These are phyloP conservation scores for Onthophagus sagittarius DNA, from an alignment of 2,888 invertebrate species.

Conservation along the genomic window DNA sequence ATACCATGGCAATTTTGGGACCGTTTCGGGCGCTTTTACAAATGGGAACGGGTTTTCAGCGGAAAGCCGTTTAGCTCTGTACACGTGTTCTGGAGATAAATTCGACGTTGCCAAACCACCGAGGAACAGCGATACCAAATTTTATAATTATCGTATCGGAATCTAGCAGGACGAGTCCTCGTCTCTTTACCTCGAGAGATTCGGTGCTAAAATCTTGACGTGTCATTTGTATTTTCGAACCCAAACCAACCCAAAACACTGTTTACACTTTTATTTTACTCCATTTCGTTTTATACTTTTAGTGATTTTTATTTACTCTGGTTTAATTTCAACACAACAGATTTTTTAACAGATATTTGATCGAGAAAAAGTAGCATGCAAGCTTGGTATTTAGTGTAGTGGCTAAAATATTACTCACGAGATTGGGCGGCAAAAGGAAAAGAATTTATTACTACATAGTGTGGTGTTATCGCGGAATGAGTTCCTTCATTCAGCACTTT, in stretches of 20 bases:
- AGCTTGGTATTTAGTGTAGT: too few species aligned
- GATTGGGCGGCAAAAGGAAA: too few species aligned
- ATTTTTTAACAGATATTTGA: too few species aligned
- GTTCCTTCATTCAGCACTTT: too few species aligned
- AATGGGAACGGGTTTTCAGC: constrained; percentile 35
- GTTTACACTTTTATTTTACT: constrained; percentile 24
- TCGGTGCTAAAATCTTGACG: constrained; percentile 42
- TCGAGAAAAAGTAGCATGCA: too few species aligned
- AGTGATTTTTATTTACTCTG: neutral
- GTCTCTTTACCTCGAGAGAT: constrained; percentile 33
- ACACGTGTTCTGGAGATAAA: constrained; percentile 40
- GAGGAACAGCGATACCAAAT: constrained; percentile 44
- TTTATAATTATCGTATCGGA: constrained; percentile 47
- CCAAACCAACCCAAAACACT: constrained; percentile 34
- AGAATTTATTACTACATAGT: too few species aligned
- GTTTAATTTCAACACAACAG: too few species aligned
- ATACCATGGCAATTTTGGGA: neutral
- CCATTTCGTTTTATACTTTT: neutral
- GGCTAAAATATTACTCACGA: too few species aligned
- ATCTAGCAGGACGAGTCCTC: constrained; percentile 44
- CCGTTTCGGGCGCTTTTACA: constrained; percentile 28
- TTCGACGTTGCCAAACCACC: constrained; percentile 34
- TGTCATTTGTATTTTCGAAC: constrained; percentile 40
- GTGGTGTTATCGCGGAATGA: too few species aligned
- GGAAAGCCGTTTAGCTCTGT: constrained; percentile 38